These are phyloP conservation scores for Petrolisthes cinctipes DNA, from an alignment of 2,888 invertebrate genomes.

Conservation along the genomic window DNA sequence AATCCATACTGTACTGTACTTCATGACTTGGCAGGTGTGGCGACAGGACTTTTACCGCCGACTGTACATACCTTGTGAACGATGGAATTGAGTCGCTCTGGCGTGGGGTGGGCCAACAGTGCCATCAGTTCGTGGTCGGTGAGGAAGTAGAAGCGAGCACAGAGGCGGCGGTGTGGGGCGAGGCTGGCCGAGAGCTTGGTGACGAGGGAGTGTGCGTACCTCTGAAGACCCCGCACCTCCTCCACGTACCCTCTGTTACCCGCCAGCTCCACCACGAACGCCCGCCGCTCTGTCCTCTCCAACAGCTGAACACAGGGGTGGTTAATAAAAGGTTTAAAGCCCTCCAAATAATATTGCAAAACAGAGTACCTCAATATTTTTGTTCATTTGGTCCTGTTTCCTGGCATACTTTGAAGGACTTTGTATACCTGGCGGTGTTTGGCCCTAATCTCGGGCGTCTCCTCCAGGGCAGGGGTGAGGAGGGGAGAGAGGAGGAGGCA, in stretches of 20 bases:
- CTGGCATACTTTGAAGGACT: too few species aligned
- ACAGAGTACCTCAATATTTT: too few species aligned
- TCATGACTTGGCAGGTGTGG: too few species aligned
- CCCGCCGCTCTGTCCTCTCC: constrained; percentile 52
- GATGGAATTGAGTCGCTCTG: constrained; percentile 36
- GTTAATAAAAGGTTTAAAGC: too few species aligned
- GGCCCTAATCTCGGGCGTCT: constrained; percentile 20
- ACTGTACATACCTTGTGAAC: constrained; percentile 32
- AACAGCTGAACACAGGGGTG: constrained; percentile 20
- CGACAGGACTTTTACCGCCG: too few species aligned
- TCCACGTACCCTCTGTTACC: constrained; percentile 42
- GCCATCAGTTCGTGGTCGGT: constrained; percentile 44
- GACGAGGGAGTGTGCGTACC: constrained; percentile 20
- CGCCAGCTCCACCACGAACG: constrained; percentile 53
- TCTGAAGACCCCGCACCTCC: constrained; percentile 30
- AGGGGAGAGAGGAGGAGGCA: constrained; percentile 39
- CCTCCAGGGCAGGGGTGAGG: constrained; percentile 3
- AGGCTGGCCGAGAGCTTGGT: constrained; percentile 9
- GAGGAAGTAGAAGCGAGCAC: constrained; percentile 54
- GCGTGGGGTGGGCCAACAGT: constrained; percentile 45
- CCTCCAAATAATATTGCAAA: too few species aligned
- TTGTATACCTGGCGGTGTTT: background rate
- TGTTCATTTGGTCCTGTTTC: too few species aligned
- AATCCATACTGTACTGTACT: background rate
- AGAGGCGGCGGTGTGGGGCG: constrained; percentile 29